These are phyloP conservation scores for Kryptopterus vitreolus DNA, from an alignment of 2,797 vertebrate genomes.

Conservation along the genomic window DNA sequence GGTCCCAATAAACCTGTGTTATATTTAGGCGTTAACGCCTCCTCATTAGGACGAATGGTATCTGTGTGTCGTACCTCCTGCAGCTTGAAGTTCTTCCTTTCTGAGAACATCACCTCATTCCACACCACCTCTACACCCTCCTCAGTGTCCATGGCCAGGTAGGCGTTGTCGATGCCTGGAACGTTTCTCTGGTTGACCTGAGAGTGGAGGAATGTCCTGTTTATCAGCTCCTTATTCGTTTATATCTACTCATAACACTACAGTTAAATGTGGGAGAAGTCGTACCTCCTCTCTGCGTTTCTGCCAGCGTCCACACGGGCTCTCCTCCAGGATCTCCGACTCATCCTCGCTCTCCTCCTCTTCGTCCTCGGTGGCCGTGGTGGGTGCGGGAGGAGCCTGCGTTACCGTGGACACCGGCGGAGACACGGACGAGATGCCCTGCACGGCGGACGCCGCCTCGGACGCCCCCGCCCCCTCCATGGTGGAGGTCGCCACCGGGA, in stretches of 20 bases:
- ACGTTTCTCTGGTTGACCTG: conserved; percentile 98
- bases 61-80: conserved; percentile 82
- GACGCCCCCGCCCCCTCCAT: conserved; percentile 84
- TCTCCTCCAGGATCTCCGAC: conserved; percentile 96
- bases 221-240: not conserved
- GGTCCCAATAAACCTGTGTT: too few species aligned
- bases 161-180: conserved; percentile 95
- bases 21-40: too few species aligned
- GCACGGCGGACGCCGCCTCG: conserved; percentile 72
- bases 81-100: conserved; percentile 95
- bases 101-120: conserved; percentile 98
- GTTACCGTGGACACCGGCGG: conserved; percentile 83
- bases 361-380: conserved; percentile 79
- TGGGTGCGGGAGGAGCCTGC: conserved; percentile 71
- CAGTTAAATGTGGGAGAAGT: not conserved
- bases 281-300: conserved; percentile 94
- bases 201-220: too few species aligned
- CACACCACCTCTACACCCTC: conserved; percentile 98
- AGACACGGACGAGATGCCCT: conserved; percentile 83
- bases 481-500: conserved; percentile 71
- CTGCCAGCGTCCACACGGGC: conserved; percentile 96
- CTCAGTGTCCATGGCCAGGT: conserved; percentile 98
- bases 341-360: conserved; percentile 96
- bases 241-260: not conserved
- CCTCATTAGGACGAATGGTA: too few species aligned